phyloP scores from a whole-genome alignment of 2,888 invertebrate genomes.

The Carabus problematicus region DNA sequence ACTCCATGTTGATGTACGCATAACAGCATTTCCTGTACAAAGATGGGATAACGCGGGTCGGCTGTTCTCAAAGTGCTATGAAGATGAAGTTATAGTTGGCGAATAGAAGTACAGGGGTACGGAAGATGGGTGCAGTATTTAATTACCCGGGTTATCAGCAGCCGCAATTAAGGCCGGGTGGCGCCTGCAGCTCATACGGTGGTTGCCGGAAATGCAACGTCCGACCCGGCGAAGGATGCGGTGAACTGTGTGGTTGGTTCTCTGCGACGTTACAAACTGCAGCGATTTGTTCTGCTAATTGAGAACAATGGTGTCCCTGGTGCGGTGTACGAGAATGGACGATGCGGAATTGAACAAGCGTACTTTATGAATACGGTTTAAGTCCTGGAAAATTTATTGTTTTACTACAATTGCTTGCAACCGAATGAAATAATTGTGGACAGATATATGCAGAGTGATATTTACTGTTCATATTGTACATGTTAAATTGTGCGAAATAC shows the following conservation, averaged over 20 bases:
- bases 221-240: no score
- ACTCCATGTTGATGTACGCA: no score
- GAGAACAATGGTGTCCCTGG: conserved; percentile 5
- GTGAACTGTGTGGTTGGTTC: no score
- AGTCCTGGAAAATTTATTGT: not conserved
- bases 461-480: not conserved
- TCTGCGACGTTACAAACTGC: conserved; percentile 26
- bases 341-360: not conserved
- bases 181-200: conserved; percentile 5
- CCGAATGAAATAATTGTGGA: not conserved
- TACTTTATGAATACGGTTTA: not conserved
- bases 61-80: not conserved
- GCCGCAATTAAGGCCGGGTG: conserved; percentile 25
- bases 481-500: no score
- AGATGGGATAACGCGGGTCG: no score
- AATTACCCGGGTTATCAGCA: conserved; percentile 33
- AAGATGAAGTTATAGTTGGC: conserved; percentile 1
- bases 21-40: no score
- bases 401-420: not conserved
- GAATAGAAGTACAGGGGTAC: no score
- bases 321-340: not conserved
- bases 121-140: conserved; percentile 5
- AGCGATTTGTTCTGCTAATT: conserved; percentile 33
- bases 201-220: no score
- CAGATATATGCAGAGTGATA: not conserved